Base-by-base conservation (phyloP, 2,113 vertebrate species). In the Lophochroa leadbeateri region DNA sequence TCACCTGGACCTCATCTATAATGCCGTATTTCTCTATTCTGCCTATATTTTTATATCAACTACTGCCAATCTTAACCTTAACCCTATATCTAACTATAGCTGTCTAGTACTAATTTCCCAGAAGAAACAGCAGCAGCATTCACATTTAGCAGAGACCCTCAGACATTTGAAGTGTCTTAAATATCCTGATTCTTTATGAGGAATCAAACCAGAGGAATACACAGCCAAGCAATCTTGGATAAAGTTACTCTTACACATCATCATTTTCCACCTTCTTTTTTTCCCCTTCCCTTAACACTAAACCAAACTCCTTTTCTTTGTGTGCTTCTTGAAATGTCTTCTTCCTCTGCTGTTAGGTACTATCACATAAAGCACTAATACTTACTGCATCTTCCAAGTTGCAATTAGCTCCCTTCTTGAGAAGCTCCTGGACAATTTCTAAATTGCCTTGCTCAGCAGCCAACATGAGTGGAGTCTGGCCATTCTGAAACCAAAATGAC, bases 381-480 rank as follows among this genome's bases (percentile, higher is more conserved):
- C 97, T 98, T 98, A 99, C 99, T 95, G 98, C 96, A 94, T 99
- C 99, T 67, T 99, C 99, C 95, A 99, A 97, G 97, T 99, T 99
- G 93, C 99, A 98, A 24, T 99, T 99, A 77, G 99, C 99, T 88
- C 99, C 99, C 78, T 99, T 99, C 96, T 97, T 98, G 70, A 99
- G 98, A 91, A 99, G 97, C 86, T 99, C 99, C 92, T 99, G 99
- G 78, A 99, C 98, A 20, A 99, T 99, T 94, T 99, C 99, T 96
- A 99, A 95, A 93, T 98, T 99, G 94, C 99, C 99, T 97, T 99
- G 99, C 87, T 99, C 99, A 63, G 99, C 98, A 10, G 99, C 99
- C 94, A 99, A 91, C 99, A 99, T 99, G 92, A 99, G 96, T 1
- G 99, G 98, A 89, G 99, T 99, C 98, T 99, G 99, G 76, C 99